A percentile compares a stretch with the other conserved stretches of the same genome.
phyloP scores from a whole-genome alignment of 2,797 vertebrate species.

The Rhodeus uyekii region DNA sequence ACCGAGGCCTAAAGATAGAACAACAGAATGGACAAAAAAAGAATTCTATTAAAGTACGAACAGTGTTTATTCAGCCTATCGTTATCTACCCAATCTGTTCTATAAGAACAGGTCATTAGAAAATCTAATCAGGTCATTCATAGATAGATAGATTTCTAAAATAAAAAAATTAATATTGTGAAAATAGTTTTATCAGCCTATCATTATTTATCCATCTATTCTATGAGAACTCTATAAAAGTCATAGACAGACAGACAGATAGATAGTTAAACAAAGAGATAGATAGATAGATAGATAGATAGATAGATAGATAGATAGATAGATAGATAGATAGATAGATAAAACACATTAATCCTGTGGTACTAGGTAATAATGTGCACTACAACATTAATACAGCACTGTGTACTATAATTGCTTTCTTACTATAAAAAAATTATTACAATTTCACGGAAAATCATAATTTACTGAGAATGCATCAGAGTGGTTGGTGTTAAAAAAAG shows the following conservation, averaged over 20 bases:
- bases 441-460: background rate
- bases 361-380: background rate
- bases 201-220: background rate
- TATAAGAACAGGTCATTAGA: too few relatives aligned
- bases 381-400: background rate
- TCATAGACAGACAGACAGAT: background rate
- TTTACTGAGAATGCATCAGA: too few relatives aligned
- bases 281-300: background rate
- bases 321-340: background rate
- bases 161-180: too few relatives aligned
- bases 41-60: background rate
- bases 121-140: too few relatives aligned
- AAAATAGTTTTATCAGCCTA: background rate
- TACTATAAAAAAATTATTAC: background rate
- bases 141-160: too few relatives aligned
- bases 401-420: background rate
- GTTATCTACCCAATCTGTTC: background rate
- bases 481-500: background rate
- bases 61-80: background rate
- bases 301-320: background rate
- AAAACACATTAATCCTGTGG: background rate
- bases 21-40: background rate
- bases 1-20: conserved; percentile 22
- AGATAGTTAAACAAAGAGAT: background rate
- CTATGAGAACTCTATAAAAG: background rate